phyloP scores from a whole-genome alignment of 2,888 invertebrate genomes.

The Chesias legatella region DNA sequence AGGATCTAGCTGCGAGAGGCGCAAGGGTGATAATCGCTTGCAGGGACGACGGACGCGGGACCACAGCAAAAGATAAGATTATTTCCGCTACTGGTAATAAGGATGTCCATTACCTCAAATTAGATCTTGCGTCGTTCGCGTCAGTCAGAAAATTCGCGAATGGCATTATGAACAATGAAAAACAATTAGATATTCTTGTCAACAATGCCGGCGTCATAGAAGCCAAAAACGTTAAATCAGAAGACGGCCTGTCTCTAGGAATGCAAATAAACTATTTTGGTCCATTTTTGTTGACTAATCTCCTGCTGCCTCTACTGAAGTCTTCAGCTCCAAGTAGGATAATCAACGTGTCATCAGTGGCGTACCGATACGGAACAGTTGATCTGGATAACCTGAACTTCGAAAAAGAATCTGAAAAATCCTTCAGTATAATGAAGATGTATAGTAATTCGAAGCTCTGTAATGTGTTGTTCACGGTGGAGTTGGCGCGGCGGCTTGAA shows the following conservation, averaged over 20 bases:
- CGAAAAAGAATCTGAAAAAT: conserved; percentile 35
- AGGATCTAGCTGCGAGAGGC: conserved; percentile 68
- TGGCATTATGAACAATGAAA: conserved; percentile 68
- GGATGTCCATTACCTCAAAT: conserved; percentile 34
- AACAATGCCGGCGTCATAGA: conserved; percentile 81
- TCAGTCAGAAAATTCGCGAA: conserved; percentile 81
- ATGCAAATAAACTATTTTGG: conserved; percentile 83
- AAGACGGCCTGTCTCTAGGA: conserved; percentile 80
- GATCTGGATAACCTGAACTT: conserved; percentile 47
- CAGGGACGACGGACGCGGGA: conserved; percentile 45
- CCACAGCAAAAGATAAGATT: conserved; percentile 28
- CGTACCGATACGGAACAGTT: conserved; percentile 43
- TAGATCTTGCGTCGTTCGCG: conserved; percentile 74
- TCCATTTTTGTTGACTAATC: conserved; percentile 83
- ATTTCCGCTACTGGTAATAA: conserved; percentile 38
- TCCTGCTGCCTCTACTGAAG: conserved; percentile 73
- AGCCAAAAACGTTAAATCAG: conserved; percentile 62
- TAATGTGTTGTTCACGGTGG: conserved; percentile 82
- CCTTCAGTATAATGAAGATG: conserved; percentile 23
- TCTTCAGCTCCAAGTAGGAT: conserved; percentile 62
- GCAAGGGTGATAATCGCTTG: conserved; percentile 80
- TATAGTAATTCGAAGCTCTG: conserved; percentile 84
- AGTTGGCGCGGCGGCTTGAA: conserved; percentile 84
- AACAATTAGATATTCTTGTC: conserved; percentile 66
- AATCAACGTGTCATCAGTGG: conserved; percentile 60